Conservation (phyloP, 2,113 vertebrate species). For the Chloebia gouldiae region DNA sequence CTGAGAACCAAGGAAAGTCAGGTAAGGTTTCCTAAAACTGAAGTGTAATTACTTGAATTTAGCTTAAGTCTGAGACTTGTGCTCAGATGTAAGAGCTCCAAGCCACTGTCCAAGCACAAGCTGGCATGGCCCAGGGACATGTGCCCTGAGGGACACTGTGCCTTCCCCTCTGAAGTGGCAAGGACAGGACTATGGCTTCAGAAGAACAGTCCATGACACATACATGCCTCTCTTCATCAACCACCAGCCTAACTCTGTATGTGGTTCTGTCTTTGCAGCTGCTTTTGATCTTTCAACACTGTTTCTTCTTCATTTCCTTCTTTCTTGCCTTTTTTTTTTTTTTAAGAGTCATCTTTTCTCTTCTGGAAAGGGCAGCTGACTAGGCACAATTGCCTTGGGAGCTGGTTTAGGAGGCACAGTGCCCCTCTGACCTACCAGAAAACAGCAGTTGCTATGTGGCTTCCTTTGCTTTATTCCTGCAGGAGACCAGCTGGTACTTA, state of each 20-base stretch:
- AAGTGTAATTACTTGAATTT: background rate
- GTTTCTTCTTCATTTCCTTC: background rate
- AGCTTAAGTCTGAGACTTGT: background rate
- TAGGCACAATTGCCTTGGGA: background rate
- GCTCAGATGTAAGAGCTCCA: background rate
- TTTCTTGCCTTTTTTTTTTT: rapidly evolving
- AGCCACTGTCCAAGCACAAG: background rate
- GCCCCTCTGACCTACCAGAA: background rate
- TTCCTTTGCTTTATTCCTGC: background rate
- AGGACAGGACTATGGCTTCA: background rate
- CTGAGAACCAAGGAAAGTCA: background rate
- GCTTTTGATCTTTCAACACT: background rate
- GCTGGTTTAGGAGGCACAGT: background rate
- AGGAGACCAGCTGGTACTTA: slow-evolving; percentile 7
- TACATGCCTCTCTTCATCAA: background rate
- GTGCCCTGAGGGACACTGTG: background rate
- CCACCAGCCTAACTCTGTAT: background rate
- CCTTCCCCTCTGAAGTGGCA: background rate
- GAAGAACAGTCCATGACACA: background rate
- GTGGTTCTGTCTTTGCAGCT: background rate
- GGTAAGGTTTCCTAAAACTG: background rate
- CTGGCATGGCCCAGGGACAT: background rate
- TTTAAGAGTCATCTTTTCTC: background rate
- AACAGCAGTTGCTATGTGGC: background rate
- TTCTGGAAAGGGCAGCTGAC: background rate